Percentiles rank a stretch among this genome's conserved stretches.
Conservation (phyloP, 2,888 invertebrate genomes). For the Epirrhoe alternata region DNA sequence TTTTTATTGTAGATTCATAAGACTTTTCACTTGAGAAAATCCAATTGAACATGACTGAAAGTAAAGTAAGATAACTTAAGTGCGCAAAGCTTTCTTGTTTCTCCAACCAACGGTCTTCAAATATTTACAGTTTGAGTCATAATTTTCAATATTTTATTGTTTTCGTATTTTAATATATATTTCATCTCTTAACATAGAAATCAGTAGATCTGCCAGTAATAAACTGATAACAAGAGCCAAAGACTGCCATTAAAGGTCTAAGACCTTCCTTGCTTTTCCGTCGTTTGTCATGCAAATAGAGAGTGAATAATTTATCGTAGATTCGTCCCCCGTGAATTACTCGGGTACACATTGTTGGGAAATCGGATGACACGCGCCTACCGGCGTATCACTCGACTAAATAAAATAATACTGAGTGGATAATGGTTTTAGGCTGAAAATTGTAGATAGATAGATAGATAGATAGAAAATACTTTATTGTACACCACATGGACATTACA, state of each 20-base stretch:
- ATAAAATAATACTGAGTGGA: conserved; percentile 38
- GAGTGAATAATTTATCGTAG: conserved; percentile 80
- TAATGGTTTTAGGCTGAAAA: conserved; percentile 27
- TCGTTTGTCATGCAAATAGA: conserved; percentile 83
- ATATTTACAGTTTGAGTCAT: not conserved
- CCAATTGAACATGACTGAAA: too few relatives aligned
- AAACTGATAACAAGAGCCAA: conserved; percentile 61
- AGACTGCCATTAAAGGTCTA: conserved; percentile 74
- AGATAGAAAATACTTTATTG: too few relatives aligned
- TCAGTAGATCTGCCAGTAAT: conserved; percentile 39
- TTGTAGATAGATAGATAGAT: too few relatives aligned
- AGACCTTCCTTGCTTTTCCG: conserved; percentile 68
- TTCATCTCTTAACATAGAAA: not conserved
- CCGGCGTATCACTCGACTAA: conserved; percentile 42
- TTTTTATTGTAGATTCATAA: too few relatives aligned
- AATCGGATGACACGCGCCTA: conserved; percentile 56
- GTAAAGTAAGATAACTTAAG: too few relatives aligned
- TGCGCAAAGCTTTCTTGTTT: too few relatives aligned
- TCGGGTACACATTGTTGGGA: conserved; percentile 65
- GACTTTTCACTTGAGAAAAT: too few relatives aligned
- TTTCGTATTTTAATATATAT: not conserved
- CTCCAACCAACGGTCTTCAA: too few relatives aligned
- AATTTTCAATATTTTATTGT: not conserved
- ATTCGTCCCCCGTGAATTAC: conserved; percentile 71
- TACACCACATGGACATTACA: too few relatives aligned